These are phyloP conservation scores for Rosalia funebris DNA, from an alignment of 2,888 invertebrate species.

Conservation along the genomic window DNA sequence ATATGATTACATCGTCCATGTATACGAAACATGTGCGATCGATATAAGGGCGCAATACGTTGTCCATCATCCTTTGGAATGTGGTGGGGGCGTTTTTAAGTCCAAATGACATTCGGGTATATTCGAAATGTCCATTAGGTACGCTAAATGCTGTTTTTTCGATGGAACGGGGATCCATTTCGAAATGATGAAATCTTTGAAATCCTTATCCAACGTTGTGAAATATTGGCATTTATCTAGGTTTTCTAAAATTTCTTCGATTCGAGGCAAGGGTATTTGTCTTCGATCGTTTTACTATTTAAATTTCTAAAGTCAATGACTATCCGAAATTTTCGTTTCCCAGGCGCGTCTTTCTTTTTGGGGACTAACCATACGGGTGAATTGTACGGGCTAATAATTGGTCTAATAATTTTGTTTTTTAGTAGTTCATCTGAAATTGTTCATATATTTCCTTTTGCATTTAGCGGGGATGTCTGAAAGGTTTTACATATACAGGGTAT, in stretches of 20 bases:
- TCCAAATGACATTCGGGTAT: not conserved
- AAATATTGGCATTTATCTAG: not conserved
- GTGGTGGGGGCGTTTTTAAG: not conserved
- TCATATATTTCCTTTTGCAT: not conserved
- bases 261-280: not conserved
- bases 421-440: not conserved
- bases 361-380: not conserved
- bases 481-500: not conserved
- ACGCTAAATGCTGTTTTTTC: not conserved
- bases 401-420: not conserved
- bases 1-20: too few relatives aligned
- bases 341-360: not conserved
- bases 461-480: not conserved
- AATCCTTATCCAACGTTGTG: not conserved
- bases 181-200: not conserved
- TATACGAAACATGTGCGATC: too few relatives aligned
- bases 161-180: not conserved
- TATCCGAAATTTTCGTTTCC: not conserved
- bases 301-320: not conserved
- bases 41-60: too few relatives aligned
- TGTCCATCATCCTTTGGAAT: not conserved
- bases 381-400: not conserved
- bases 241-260: not conserved
- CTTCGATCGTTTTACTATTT: not conserved
- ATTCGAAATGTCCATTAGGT: slow-evolving; percentile 5